Evolutionary conservation across 2,113 vertebrate genomes (phyloP).

Genomic region (Coracopsis vasa): DNA sequence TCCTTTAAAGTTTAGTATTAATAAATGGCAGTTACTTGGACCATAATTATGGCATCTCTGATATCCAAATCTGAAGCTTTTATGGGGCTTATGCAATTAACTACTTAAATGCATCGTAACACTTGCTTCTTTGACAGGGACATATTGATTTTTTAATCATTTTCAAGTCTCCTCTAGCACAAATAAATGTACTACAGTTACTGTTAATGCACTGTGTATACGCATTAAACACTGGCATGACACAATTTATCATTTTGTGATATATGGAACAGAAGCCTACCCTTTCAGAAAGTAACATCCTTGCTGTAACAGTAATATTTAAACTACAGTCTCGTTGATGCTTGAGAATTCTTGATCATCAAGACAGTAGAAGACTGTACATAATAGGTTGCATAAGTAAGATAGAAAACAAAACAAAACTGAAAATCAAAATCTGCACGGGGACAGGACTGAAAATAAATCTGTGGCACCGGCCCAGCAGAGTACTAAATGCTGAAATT

Average conservation of each 20-base stretch:
- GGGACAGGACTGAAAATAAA: neutral
- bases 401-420: neutral
- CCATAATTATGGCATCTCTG: slow-evolving; percentile 73
- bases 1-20: slow-evolving; percentile 55
- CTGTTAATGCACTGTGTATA: slow-evolving; percentile 86
- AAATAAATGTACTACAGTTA: slow-evolving; percentile 88
- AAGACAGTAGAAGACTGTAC: neutral
- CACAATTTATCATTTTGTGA: slow-evolving; percentile 80
- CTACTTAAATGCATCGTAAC: slow-evolving; percentile 86
- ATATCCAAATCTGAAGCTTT: slow-evolving; percentile 81
- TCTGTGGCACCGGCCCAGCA: neutral
- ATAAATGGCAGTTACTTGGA: slow-evolving; percentile 56
- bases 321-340: slow-evolving; percentile 5
- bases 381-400: neutral
- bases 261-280: slow-evolving; percentile 64
- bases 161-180: slow-evolving; percentile 85
- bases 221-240: slow-evolving; percentile 73
- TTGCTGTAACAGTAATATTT: neutral
- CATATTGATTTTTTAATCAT: slow-evolving; percentile 95
- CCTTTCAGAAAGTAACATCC: slow-evolving; percentile 49
- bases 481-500: slow-evolving; percentile 11
- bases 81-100: slow-evolving; percentile 83
- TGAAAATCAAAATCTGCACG: neutral
- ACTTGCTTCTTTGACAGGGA: slow-evolving; percentile 84
- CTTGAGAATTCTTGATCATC: slow-evolving; percentile 23